These are phyloP conservation scores for Lathamus discolor DNA, from an alignment of 2,113 vertebrate species.

Conservation along the genomic window DNA sequence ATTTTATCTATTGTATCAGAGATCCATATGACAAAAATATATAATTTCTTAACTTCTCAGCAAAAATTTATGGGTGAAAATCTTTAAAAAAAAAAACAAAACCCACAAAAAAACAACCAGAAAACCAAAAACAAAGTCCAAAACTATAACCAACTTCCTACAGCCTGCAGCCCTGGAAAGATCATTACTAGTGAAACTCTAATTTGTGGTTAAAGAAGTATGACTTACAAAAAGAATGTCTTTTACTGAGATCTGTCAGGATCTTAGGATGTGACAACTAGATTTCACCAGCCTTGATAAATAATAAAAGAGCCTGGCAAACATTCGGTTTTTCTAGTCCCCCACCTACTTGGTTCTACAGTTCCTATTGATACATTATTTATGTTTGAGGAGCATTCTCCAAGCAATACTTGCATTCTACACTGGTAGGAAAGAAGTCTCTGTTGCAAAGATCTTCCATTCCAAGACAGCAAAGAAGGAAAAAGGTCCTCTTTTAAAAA, in stretches of 20 bases:
- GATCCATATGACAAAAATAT: background rate
- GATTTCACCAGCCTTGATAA: conserved; percentile 53
- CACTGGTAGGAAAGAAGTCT: background rate
- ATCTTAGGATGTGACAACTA: conserved; percentile 30
- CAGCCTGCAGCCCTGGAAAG: background rate
- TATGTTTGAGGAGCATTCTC: conserved; percentile 36
- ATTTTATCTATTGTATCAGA: background rate
- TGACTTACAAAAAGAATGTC: background rate
- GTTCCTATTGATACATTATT: conserved; percentile 59
- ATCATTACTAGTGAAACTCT: background rate
- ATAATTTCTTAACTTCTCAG: background rate
- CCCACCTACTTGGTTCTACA: conserved; percentile 39
- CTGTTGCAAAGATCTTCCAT: background rate
- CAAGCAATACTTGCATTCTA: background rate
- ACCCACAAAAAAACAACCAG: background rate
- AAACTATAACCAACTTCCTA: background rate
- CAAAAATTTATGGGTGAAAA: background rate
- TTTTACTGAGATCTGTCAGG: background rate
- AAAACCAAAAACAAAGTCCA: background rate
- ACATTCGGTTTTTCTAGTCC: conserved; percentile 35
- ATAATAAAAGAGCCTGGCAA: conserved; percentile 56
- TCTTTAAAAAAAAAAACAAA: background rate
- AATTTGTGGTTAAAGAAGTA: background rate
- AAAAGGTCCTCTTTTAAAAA: background rate
- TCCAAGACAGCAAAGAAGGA: background rate